phyloP scores from a whole-genome alignment of 2,797 vertebrate genomes.

The Pampus argenteus region DNA sequence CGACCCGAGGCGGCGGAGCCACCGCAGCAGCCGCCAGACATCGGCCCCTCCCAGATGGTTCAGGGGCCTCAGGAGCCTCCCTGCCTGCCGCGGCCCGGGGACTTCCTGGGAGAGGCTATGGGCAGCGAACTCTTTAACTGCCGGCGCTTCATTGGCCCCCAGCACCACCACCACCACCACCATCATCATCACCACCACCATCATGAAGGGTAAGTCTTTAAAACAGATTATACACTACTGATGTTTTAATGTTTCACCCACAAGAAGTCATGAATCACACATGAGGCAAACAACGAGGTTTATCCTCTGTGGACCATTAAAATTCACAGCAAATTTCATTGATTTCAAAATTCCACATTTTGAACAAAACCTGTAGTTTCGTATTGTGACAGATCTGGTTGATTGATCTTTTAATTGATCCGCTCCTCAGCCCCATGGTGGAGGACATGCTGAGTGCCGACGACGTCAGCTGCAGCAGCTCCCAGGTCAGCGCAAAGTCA shows the following conservation, averaged over 20 bases:
- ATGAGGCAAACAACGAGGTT: too few species aligned
- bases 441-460: constrained; percentile 99
- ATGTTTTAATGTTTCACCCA: too few species aligned
- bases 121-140: constrained; percentile 96
- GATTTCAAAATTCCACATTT: too few species aligned
- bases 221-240: too few species aligned
- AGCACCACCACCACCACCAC: constrained; percentile 95
- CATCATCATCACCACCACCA: constrained; percentile 91
- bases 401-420: not conserved
- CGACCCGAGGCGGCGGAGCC: constrained; percentile 85
- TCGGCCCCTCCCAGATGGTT: constrained; percentile 88
- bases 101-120: constrained; percentile 96
- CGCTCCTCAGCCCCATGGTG: constrained; percentile 89
- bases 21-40: constrained; percentile 77
- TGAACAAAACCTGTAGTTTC: not conserved
- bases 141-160: constrained; percentile 94
- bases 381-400: not conserved
- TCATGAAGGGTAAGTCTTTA: constrained; percentile 89
- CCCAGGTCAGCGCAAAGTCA: constrained; percentile 98
- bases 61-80: constrained; percentile 91
- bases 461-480: constrained; percentile 98
- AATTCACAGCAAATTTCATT: too few species aligned
- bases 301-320: too few species aligned
- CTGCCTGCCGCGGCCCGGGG: constrained; percentile 90
- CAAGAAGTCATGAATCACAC: too few species aligned